phyloP scores from a whole-genome alignment of 2,797 vertebrate genomes.

The Mormyrops boulengeri region DNA sequence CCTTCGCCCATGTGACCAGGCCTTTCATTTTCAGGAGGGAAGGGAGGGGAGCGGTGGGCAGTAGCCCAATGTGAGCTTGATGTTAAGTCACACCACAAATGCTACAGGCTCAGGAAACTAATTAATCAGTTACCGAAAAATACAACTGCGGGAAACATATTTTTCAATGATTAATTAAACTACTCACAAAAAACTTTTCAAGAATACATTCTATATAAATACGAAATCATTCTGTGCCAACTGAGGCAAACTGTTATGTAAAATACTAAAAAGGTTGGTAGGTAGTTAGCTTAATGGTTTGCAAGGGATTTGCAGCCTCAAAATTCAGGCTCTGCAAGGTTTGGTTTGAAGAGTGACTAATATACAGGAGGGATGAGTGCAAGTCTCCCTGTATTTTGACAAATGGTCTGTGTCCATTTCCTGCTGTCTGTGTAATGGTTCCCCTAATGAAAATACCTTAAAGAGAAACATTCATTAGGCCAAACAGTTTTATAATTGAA shows the following conservation, averaged over 20 bases:
- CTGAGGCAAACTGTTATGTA: neutral
- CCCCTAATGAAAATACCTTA: neutral
- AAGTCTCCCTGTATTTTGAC: neutral
- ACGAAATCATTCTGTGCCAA: neutral
- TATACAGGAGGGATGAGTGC: neutral
- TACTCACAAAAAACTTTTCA: neutral
- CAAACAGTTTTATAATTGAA: neutral
- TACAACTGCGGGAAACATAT: neutral
- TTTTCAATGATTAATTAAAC: neutral
- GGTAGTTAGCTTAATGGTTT: neutral
- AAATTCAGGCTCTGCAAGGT: neutral
- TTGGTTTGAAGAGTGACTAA: neutral
- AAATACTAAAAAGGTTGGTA: neutral
- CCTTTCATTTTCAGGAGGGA: neutral
- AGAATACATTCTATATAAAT: neutral
- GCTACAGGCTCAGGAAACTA: neutral
- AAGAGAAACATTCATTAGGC: neutral
- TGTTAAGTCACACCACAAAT: neutral
- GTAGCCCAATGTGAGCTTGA: neutral
- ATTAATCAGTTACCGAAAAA: neutral
- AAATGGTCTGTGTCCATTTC: neutral
- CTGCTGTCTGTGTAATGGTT: neutral
- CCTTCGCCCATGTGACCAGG: slow-evolving; percentile 72
- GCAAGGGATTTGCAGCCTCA: neutral
- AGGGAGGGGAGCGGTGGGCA: neutral